Conservation (phyloP, 2,797 vertebrate genomes). For the Enteromius mattozi region DNA sequence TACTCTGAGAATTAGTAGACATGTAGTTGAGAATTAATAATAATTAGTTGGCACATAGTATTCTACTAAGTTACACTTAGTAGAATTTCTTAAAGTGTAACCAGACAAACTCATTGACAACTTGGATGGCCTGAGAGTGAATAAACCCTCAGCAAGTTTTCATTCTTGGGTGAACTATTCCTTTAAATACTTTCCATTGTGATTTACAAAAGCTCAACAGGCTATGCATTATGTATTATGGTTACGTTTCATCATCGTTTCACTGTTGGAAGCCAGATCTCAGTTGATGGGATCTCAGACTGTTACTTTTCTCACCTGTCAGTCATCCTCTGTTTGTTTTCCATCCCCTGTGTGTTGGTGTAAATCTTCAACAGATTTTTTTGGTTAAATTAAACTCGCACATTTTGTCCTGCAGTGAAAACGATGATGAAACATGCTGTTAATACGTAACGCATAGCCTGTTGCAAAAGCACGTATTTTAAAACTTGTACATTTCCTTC, state of each 20-base stretch:
- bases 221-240: not conserved
- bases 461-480: not conserved
- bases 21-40: too few species aligned
- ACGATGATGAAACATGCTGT: not conserved
- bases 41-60: too few species aligned
- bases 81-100: too few species aligned
- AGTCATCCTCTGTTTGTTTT: constrained; percentile 45
- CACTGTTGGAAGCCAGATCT: not conserved
- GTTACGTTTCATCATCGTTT: not conserved
- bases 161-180: not conserved
- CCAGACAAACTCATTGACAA: not conserved
- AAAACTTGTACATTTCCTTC: not conserved
- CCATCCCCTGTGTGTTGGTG: not conserved
- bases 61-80: too few species aligned
- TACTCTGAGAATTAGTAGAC: too few species aligned
- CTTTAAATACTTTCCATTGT: not conserved
- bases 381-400: not conserved
- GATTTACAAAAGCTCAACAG: not conserved
- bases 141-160: not conserved
- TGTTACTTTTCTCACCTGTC: constrained; percentile 36
- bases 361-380: not conserved
- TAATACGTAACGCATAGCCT: not conserved
- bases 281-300: not conserved
- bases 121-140: not conserved
- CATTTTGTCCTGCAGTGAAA: not conserved